These are phyloP conservation scores for Enoplosus armatus DNA, from an alignment of 2,797 vertebrate species.

Conservation along the genomic window DNA sequence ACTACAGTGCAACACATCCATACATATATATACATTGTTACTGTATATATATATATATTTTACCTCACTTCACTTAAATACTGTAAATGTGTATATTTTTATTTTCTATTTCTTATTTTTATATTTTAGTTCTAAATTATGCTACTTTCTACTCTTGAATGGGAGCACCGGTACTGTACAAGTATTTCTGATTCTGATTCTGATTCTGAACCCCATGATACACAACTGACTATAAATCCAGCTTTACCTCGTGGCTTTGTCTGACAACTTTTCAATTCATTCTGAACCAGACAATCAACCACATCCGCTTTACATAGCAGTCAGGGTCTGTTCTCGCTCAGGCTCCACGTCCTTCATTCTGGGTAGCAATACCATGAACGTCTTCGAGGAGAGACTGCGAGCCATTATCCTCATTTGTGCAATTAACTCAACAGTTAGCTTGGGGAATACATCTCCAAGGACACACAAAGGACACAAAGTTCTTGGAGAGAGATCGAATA, in stretches of 20 bases:
- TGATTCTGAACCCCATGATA: not conserved
- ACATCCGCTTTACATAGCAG: not conserved
- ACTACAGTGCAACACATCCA: too few relatives aligned
- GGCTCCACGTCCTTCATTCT: not conserved
- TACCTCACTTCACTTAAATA: too few relatives aligned
- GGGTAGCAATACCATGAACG: not conserved
- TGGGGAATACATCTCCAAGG: not conserved
- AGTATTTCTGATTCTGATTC: too few relatives aligned
- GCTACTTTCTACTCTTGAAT: too few relatives aligned
- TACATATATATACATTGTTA: too few relatives aligned
- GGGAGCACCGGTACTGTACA: too few relatives aligned
- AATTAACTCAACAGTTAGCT: not conserved
- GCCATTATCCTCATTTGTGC: too few relatives aligned
- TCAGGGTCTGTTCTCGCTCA: not conserved
- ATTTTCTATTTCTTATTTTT: too few relatives aligned
- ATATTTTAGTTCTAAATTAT: too few relatives aligned
- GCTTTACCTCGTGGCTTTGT: not conserved
- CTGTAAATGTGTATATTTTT: too few relatives aligned
- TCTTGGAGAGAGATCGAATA: not conserved
- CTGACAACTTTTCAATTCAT: not conserved
- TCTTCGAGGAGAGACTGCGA: not conserved
- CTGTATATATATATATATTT: too few relatives aligned
- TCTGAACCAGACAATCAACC: not conserved
- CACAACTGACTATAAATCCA: not conserved
- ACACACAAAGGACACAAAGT: not conserved